Evolutionary conservation across 2,888 invertebrate species (phyloP), one percentile per base, ranked within the genome.

Genomic region (Diarsia mendica): DNA sequence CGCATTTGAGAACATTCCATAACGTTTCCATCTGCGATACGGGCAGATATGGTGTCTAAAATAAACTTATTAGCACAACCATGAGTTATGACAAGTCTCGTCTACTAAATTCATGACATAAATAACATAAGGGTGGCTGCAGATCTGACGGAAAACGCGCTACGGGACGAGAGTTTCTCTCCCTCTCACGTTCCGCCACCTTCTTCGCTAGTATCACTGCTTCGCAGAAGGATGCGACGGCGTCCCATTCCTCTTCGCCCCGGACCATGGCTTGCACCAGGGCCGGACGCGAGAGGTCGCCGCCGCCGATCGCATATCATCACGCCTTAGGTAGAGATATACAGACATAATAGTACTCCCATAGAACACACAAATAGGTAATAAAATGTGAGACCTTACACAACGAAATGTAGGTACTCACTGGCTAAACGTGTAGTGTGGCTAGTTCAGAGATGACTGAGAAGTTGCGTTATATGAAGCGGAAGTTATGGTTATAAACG

Each of bases 31-130:
- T 79, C 58, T 69, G 28, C 75, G 70, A 79, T 75, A 65, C 55
- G 11, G 66, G 53, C 6, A 75, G 67, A 77, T 28, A 74, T 74
- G 60, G 55, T 60, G 51, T 63, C 75, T 68, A 73, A 84, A 86
- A 86, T 84, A 79, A 77, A 77, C 79, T 61, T 23, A 58, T 61
- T 23, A 58, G 39, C 28, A 85, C 60, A 61, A 23, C 15, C 44
- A 63, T 79, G 82, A 86, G 72, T 81, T 77, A 88, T 79, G 75
- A 81, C 77, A 81, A 76, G 67, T 81, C 81, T 67, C 79, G 68
- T 80, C 75, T 76, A 72, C 66, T 69, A 68, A 75, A 80, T 83
- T 76, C 65, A 75, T 51, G 23, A 73, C 63, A 79, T 86, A 83
- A 74, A 86, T 87, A 85, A 87, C 70, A 68, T 65, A 63, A 44